Percentiles rank a stretch among this genome's conserved stretches.
Evolutionary conservation across 2,113 vertebrate genomes (phyloP).

Genomic region (Heloderma charlesbogerti): DNA sequence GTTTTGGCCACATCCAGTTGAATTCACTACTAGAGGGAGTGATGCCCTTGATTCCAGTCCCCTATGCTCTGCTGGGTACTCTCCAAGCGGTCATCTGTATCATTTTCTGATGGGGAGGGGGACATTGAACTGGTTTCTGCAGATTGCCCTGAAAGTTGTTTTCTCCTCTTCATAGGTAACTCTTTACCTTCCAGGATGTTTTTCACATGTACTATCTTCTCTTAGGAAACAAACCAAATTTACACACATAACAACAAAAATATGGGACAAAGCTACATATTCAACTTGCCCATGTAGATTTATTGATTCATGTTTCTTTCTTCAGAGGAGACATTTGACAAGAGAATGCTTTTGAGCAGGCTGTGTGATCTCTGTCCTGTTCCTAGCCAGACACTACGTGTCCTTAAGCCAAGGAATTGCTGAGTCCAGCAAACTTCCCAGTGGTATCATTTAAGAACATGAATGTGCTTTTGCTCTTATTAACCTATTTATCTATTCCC

Average conservation of each 20-base stretch:
- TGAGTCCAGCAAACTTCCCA: neutral
- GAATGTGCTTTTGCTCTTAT: neutral
- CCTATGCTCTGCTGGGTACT: neutral
- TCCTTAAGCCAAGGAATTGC: neutral
- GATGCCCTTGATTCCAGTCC: neutral
- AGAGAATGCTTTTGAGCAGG: neutral
- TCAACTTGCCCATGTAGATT: neutral
- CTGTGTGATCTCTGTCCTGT: neutral
- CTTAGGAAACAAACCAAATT: neutral
- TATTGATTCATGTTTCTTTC: neutral
- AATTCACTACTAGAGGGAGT: neutral
- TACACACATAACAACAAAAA: neutral
- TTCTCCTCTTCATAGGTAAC: neutral
- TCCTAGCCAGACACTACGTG: neutral
- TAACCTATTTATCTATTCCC: no score
- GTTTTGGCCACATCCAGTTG: no score
- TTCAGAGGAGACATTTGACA: neutral
- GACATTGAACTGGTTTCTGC: neutral
- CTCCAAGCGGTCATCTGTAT: neutral
- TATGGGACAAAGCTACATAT: neutral
- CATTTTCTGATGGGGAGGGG: neutral
- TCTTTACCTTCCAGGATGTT: neutral
- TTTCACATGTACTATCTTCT: neutral
- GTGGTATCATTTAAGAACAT: neutral
- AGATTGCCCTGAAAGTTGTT: neutral